A percentile compares a stretch with the other conserved stretches of the same genome.
phyloP scores from a whole-genome alignment of 2,888 invertebrate genomes.

The Acheta domesticus region DNA sequence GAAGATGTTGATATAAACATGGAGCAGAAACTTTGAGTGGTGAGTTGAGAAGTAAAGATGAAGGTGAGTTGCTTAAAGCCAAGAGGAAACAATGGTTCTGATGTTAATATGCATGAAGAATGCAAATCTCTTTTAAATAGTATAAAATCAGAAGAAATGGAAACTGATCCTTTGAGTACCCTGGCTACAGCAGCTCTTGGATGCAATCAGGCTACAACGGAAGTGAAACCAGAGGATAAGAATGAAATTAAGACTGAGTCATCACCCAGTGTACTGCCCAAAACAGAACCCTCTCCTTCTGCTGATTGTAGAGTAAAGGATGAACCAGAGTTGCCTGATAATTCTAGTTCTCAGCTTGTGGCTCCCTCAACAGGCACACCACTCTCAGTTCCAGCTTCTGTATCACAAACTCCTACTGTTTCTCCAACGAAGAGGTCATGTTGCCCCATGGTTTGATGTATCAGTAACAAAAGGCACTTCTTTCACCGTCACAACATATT shows the following conservation, averaged over 20 bases:
- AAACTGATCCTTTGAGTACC: conserved; percentile 48
- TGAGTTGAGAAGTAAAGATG: background rate
- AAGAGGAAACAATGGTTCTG: background rate
- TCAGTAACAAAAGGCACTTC: conserved; percentile 84
- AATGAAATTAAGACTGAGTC: background rate
- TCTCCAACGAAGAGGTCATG: background rate
- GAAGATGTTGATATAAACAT: background rate
- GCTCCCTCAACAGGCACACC: background rate
- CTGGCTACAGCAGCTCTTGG: conserved; percentile 51
- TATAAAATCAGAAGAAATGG: conserved; percentile 3
- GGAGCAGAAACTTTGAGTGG: background rate
- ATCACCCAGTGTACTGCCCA: background rate
- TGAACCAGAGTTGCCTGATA: background rate
- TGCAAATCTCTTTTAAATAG: background rate
- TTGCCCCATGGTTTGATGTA: conserved; percentile 87
- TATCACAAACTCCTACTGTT: background rate
- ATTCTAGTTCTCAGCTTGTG: background rate
- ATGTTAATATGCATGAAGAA: background rate
- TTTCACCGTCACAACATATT: conserved; percentile 67
- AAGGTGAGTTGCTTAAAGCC: background rate
- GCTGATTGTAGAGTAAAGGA: background rate
- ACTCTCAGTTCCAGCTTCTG: background rate
- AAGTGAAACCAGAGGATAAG: conserved; percentile 32
- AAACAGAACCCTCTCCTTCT: background rate
- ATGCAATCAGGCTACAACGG: conserved; percentile 44